A percentile compares a stretch with the other conserved stretches of the same genome.
phyloP scores from a whole-genome alignment of 2,797 vertebrate species.

The Sebastes cheni region DNA sequence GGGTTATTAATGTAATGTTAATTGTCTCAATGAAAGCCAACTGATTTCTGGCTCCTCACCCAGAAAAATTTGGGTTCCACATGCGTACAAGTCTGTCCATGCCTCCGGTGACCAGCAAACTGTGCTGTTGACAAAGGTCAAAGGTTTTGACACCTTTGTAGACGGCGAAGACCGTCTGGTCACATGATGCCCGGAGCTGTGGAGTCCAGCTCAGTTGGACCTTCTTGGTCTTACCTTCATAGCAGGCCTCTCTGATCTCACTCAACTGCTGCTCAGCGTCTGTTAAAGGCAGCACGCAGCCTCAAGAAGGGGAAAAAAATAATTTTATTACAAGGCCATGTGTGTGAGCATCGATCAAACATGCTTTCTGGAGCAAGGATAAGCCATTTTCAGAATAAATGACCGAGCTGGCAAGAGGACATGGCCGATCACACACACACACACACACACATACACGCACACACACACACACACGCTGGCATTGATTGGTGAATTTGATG shows the following conservation, averaged over 20 bases:
- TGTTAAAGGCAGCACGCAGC: constrained; percentile 66
- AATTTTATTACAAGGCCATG: constrained; percentile 15
- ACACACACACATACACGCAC: neutral
- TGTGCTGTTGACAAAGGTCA: constrained; percentile 75
- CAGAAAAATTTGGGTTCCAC: constrained; percentile 82
- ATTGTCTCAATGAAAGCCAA: neutral
- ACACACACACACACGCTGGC: neutral
- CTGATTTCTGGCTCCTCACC: constrained; percentile 55
- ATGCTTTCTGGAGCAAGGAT: constrained; percentile 13
- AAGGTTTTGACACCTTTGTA: constrained; percentile 81
- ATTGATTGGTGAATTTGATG: constrained; percentile 56
- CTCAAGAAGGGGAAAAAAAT: constrained; percentile 58
- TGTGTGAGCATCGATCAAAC: constrained; percentile 46
- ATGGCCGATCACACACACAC: constrained; percentile 3
- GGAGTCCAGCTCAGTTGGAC: constrained; percentile 51
- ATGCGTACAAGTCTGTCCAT: constrained; percentile 78
- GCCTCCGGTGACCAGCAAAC: constrained; percentile 81
- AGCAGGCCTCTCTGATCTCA: constrained; percentile 71
- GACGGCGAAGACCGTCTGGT: constrained; percentile 76
- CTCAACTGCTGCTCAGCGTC: constrained; percentile 77
- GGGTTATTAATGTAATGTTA: neutral
- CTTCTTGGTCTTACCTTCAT: constrained; percentile 74
- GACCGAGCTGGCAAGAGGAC: constrained; percentile 30
- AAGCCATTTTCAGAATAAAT: constrained; percentile 57
- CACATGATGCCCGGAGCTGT: constrained; percentile 59